Percentiles rank a stretch among this genome's conserved stretches.
Evolutionary conservation across 2,113 vertebrate genomes (phyloP).

Genomic region (Oncorhynchus masou): DNA sequence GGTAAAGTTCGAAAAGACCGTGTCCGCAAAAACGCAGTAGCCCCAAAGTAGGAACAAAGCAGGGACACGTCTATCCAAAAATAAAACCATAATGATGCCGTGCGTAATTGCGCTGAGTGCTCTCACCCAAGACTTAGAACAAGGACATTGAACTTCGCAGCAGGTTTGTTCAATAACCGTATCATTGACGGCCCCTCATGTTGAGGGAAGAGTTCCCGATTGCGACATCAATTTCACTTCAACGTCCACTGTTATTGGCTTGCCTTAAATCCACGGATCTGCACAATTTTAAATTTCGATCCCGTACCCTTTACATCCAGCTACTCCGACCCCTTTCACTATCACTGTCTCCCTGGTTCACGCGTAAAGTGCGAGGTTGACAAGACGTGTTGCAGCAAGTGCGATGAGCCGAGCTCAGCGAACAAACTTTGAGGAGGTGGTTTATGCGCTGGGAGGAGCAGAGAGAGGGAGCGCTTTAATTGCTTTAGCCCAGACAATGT

Average conservation of each 20-base stretch:
- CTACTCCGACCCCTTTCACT: slow-evolving; percentile 31
- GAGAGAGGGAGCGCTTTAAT: slow-evolving; percentile 22
- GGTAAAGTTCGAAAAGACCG: slow-evolving; percentile 86
- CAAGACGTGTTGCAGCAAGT: slow-evolving; percentile 46
- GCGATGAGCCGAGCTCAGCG: slow-evolving; percentile 32
- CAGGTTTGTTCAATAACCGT: slow-evolving; percentile 49
- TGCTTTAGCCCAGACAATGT: slow-evolving; percentile 12
- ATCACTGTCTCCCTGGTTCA: slow-evolving; percentile 41
- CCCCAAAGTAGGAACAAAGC: slow-evolving; percentile 82
- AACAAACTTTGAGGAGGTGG: slow-evolving; percentile 63
- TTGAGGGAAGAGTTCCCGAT: slow-evolving; percentile 52
- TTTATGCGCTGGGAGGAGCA: slow-evolving; percentile 66
- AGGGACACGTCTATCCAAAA: slow-evolving; percentile 69
- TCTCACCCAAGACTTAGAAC: slow-evolving; percentile 30
- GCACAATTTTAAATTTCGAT: neutral
- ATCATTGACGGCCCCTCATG: slow-evolving; percentile 62
- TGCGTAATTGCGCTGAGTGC: slow-evolving; percentile 61
- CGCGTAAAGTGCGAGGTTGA: slow-evolving; percentile 29
- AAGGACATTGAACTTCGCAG: slow-evolving; percentile 43
- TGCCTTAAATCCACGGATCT: neutral
- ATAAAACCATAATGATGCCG: slow-evolving; percentile 63
- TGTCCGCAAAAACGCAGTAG: slow-evolving; percentile 82
- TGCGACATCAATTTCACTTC: slow-evolving; percentile 50
- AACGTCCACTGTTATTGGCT: slow-evolving; percentile 29
- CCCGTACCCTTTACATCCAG: slow-evolving; percentile 41